Percentiles rank a stretch among this genome's conserved stretches.
Evolutionary conservation across 2,113 vertebrate species (phyloP).

Genomic region (Microcebus griseorufus): DNA sequence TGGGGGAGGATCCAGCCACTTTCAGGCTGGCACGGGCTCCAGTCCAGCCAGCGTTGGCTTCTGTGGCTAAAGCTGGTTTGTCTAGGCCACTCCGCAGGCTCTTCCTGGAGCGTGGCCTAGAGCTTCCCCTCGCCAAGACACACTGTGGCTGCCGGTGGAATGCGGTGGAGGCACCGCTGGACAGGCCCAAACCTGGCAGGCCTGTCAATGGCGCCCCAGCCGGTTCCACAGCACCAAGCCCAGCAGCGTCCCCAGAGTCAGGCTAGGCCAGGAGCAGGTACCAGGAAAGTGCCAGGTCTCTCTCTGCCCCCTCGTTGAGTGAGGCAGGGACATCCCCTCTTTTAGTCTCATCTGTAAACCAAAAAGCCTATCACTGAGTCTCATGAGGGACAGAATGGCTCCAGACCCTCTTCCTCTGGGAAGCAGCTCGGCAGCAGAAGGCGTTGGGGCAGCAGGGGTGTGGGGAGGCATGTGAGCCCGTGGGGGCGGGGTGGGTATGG

Average conservation of each 20-base stretch:
- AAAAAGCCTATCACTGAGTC: not conserved
- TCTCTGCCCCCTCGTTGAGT: not conserved
- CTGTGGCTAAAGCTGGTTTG: conserved; percentile 63
- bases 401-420: not conserved
- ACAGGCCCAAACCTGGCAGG: not conserved
- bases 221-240: not conserved
- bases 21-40: not conserved
- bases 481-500: not conserved
- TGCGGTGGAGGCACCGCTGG: not conserved
- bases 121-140: conserved; percentile 62
- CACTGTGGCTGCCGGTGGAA: conserved; percentile 39
- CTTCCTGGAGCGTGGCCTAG: conserved; percentile 38
- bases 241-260: not conserved
- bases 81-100: conserved; percentile 52
- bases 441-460: accelerated
- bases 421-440: not conserved
- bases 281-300: not conserved
- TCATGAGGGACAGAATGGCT: conserved; percentile 10
- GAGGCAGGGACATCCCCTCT: not conserved
- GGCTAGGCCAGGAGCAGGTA: not conserved
- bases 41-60: conserved; percentile 47
- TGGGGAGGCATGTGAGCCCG: not conserved
- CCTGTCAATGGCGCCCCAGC: not conserved
- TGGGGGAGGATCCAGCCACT: not conserved
- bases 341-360: conserved; percentile 13